These are phyloP conservation scores for Galerucella pusilla DNA, from an alignment of 2,888 invertebrate species.

Conservation along the genomic window DNA sequence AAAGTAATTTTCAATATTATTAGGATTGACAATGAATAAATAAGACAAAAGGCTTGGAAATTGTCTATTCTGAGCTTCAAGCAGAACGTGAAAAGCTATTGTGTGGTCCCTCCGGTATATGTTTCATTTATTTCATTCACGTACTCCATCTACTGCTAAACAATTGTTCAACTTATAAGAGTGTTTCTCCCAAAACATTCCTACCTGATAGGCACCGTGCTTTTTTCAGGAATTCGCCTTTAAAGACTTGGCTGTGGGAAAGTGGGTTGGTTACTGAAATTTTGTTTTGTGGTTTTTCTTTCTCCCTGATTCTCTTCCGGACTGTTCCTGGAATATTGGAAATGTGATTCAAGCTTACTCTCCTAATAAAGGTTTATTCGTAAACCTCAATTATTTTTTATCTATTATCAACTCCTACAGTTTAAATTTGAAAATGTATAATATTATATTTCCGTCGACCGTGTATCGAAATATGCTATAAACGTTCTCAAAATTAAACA, in stretches of 20 bases:
- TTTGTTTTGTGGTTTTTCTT: slow-evolving; percentile 1
- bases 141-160: slow-evolving; percentile 16
- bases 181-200: slow-evolving; percentile 18
- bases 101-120: slow-evolving; percentile 3
- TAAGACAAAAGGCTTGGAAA: too few species aligned
- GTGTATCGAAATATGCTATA: too few species aligned
- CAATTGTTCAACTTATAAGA: slow-evolving; percentile 23
- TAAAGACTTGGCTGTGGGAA: slow-evolving; percentile 22
- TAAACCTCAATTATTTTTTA: too few species aligned
- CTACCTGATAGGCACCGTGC: slow-evolving; percentile 24
- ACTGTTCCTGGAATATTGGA: background rate
- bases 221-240: slow-evolving; percentile 24
- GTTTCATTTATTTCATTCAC: slow-evolving; percentile 20
- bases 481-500: too few species aligned
- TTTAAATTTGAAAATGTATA: too few species aligned
- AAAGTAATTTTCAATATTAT: too few species aligned
- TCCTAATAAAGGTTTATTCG: too few species aligned
- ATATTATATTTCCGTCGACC: too few species aligned
- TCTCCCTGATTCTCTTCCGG: background rate
- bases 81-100: background rate
- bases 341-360: background rate
- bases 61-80: too few species aligned
- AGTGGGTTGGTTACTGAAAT: slow-evolving; percentile 12
- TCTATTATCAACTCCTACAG: too few species aligned
- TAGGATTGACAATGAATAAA: too few species aligned